These are phyloP conservation scores for Nebria ingens DNA, from an alignment of 1,140 invertebrate genomes.

Conservation along the genomic window DNA sequence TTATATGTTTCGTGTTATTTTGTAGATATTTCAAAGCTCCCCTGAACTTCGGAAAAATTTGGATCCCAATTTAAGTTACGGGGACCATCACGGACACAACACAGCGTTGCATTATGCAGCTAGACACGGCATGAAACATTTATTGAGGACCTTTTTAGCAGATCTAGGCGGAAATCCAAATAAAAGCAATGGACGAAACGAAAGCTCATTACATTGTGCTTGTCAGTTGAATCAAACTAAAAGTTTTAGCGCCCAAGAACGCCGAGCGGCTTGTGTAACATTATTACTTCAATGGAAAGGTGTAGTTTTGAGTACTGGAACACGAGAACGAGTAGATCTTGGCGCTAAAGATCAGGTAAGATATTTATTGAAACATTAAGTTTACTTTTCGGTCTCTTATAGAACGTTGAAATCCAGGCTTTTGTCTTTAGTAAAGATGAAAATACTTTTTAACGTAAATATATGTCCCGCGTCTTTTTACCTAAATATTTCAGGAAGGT, in stretches of 20 bases:
- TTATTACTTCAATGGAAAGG: slow-evolving; percentile 55
- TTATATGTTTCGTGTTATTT: background rate
- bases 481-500: slow-evolving; percentile 40
- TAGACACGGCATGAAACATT: slow-evolving; percentile 50
- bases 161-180: slow-evolving; percentile 59
- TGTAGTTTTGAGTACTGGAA: slow-evolving; percentile 39
- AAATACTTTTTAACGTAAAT: background rate
- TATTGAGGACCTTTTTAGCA: slow-evolving; percentile 51
- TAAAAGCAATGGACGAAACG: slow-evolving; percentile 54
- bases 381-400: background rate
- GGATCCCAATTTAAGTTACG: slow-evolving; percentile 61
- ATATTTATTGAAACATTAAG: background rate
- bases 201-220: slow-evolving; percentile 52
- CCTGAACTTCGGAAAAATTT: slow-evolving; percentile 51
- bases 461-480: background rate
- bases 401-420: background rate
- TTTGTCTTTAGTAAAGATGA: slow-evolving; percentile 8
- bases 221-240: slow-evolving; percentile 44
- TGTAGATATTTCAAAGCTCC: slow-evolving; percentile 40
- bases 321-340: slow-evolving; percentile 48
- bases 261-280: slow-evolving; percentile 48
- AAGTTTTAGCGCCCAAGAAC: slow-evolving; percentile 44
- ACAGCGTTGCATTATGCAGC: slow-evolving; percentile 58
- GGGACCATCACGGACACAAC: slow-evolving; percentile 55
- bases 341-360: slow-evolving; percentile 48